Evolutionary conservation across 2,888 invertebrate species (phyloP).

Genomic region (Epsilonema sp.): DNA sequence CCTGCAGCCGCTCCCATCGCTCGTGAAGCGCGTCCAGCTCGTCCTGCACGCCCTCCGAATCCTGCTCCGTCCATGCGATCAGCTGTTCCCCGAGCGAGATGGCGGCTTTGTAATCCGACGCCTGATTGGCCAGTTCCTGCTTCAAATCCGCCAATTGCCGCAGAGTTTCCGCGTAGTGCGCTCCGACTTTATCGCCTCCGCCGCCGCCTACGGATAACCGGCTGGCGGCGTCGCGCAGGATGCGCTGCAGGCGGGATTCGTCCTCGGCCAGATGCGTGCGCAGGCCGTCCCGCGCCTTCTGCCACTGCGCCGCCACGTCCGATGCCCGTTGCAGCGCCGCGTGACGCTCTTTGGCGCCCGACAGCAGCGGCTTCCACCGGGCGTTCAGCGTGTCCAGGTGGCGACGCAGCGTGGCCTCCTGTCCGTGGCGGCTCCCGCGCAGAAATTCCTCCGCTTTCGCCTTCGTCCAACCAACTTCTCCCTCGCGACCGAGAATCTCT

Average conservation of each 20-base stretch:
- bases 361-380: conserved; percentile 73
- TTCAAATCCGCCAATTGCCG: conserved; percentile 42
- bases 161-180: not conserved
- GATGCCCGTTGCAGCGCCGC: not conserved
- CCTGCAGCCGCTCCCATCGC: conserved; percentile 49
- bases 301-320: not conserved
- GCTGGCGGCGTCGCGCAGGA: not conserved
- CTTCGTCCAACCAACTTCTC: conserved; percentile 77
- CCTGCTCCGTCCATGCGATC: conserved; percentile 64
- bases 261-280: not conserved
- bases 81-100: conserved; percentile 66
- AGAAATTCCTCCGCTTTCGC: conserved; percentile 45
- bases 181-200: too few species aligned
- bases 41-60: conserved; percentile 65
- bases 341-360: conserved; percentile 52
- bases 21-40: conserved; percentile 60
- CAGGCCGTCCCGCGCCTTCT: not conserved
- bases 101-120: conserved; percentile 76
- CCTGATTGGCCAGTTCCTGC: conserved; percentile 78
- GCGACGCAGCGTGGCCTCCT: conserved; percentile 42
- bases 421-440: conserved; percentile 30
- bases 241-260: not conserved
- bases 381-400: conserved; percentile 71
- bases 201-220: too few species aligned
- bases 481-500: conserved; percentile 70